Evolutionary conservation across 2,797 vertebrate genomes (phyloP).

Genomic region (Gymnopithys bicolor): DNA sequence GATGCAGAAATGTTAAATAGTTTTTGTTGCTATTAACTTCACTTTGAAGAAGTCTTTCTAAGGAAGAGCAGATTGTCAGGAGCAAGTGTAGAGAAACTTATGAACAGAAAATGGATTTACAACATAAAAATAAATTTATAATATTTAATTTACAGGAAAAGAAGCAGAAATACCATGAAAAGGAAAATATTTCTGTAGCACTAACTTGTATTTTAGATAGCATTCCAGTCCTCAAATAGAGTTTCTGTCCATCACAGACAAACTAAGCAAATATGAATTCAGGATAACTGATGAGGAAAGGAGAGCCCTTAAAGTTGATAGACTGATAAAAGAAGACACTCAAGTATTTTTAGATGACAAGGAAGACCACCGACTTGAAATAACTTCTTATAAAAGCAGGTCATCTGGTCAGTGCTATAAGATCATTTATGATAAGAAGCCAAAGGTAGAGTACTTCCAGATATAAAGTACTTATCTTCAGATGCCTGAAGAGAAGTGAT

Average conservation of each 20-base stretch:
- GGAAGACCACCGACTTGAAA: background rate
- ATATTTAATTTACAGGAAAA: background rate
- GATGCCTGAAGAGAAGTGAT: background rate
- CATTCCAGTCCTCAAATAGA: background rate
- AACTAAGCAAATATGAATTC: background rate
- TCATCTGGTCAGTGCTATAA: background rate
- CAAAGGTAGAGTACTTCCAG: background rate
- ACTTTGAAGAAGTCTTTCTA: background rate
- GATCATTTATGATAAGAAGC: background rate
- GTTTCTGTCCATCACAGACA: background rate
- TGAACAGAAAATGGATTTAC: background rate
- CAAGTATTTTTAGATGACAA: background rate
- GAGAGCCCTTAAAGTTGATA: conserved; percentile 3
- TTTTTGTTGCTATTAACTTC: background rate
- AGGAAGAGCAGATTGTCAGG: background rate
- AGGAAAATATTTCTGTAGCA: background rate
- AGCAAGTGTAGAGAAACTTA: background rate
- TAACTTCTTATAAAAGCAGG: conserved; percentile 9
- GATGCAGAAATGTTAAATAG: background rate
- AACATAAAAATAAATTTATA: background rate
- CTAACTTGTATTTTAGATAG: background rate
- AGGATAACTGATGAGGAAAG: background rate
- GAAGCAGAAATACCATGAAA: background rate
- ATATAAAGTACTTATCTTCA: background rate
- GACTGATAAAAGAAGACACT: background rate